Evolutionary conservation across 2,888 invertebrate genomes (phyloP).

Genomic region (Amiota minor): DNA sequence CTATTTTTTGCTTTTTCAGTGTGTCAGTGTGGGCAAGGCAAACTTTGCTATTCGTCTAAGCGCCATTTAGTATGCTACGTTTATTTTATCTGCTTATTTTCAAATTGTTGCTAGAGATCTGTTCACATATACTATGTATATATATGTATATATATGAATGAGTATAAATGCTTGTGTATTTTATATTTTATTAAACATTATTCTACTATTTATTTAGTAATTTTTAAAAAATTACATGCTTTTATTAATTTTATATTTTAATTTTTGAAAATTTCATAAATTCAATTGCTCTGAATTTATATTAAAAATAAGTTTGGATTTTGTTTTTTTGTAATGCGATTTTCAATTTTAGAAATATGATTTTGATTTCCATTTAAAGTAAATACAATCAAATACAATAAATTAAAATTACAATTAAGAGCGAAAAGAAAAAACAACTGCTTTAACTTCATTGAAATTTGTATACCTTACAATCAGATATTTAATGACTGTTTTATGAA

Average conservation of each 20-base stretch:
- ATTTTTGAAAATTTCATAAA: slow-evolving; percentile 10
- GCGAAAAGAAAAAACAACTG: background rate
- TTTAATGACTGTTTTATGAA: no score
- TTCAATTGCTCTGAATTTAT: slow-evolving; percentile 20
- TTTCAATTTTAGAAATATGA: background rate
- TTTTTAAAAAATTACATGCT: no score
- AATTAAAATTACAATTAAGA: slow-evolving; percentile 10
- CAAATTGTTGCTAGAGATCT: background rate
- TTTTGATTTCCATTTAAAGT: slow-evolving; percentile 4
- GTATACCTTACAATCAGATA: no score
- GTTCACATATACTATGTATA: background rate
- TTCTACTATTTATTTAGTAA: background rate
- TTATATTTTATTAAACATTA: slow-evolving; percentile 2
- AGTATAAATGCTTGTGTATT: background rate
- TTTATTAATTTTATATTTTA: no score
- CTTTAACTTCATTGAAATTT: background rate
- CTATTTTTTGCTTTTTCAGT: slow-evolving; percentile 33
- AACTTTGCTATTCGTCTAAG: slow-evolving; percentile 15
- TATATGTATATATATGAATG: background rate
- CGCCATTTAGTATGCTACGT: slow-evolving; percentile 13
- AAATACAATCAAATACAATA: slow-evolving; percentile 14
- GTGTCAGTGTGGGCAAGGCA: background rate
- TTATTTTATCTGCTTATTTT: slow-evolving; percentile 12
- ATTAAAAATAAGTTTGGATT: slow-evolving; percentile 13
- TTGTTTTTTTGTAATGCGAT: background rate